Base-by-base conservation (phyloP, 1,140 invertebrate genomes). In the Odontomachus brunneus region DNA sequence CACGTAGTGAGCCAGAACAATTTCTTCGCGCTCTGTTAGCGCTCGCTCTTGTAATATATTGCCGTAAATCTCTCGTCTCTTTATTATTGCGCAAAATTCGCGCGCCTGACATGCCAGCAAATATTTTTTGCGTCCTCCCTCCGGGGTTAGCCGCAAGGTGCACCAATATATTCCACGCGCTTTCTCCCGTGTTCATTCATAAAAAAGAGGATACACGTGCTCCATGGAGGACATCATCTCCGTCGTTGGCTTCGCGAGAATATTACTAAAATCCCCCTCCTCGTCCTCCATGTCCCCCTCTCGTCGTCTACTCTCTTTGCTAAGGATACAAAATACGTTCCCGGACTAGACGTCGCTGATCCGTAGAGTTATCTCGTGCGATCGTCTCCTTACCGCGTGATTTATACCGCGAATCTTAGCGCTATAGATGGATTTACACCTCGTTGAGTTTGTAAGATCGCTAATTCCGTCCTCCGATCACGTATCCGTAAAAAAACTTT, bases 361-460 rank as follows among this genome's bases (percentile, higher is more conserved):
- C 88, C 88, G 82, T 62, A 75, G 85, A 84, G 87, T 88, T 89
- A 90, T 89, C 82, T 51, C 81, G 85, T 72, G 82, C 84, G 86
- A 89, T 89, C 83, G 84, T 85, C 44, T 83, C 85, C 76, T 87
- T 89, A 71, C 75, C 66, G 83, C 22, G 82, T 90, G 87, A 89
- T 90, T 90, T 89, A 88, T 85, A 81, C 44, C 84, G 83, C 86
- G 88, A 84, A 88, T 89, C 81, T 83, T 85, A 85, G 84, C 87
- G 84, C 83, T 88, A 89, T 86, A 89, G 76, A 87, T 90, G 87
- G 87, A 89, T 89, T 90, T 90, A 89, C 85, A 86, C 82, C 69
- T 80, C 67, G 66, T 80, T 82, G 67, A 89, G 86, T 88, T 89
- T 74, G 80, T 86, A 88, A 87, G 86, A 73, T 78, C 53, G 73